These are phyloP conservation scores for Regulus satrapa DNA, from an alignment of 2,113 vertebrate genomes.

Conservation along the genomic window DNA sequence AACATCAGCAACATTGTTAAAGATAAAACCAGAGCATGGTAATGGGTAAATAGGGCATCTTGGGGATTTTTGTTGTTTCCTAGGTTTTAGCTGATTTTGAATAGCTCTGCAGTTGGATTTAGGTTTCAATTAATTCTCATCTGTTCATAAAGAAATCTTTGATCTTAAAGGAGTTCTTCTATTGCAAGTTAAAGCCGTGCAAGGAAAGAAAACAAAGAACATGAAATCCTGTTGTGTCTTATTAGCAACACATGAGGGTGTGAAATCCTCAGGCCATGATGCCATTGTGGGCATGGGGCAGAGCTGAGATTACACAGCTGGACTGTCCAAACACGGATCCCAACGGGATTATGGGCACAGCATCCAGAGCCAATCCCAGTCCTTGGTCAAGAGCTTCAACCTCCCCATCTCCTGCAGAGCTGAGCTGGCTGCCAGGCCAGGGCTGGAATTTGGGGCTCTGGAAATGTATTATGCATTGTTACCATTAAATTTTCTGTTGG, in stretches of 20 bases:
- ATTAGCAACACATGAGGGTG: background rate
- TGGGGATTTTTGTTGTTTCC: background rate
- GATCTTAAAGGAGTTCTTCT: background rate
- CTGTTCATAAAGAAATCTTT: background rate
- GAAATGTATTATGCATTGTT: accelerated
- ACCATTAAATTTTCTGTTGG: background rate
- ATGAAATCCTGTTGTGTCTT: background rate
- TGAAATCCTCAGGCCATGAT: background rate
- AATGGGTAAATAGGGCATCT: background rate
- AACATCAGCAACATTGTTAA: background rate
- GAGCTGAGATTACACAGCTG: background rate
- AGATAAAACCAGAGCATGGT: background rate
- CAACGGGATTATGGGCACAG: accelerated
- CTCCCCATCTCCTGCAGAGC: background rate
- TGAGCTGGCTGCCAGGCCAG: background rate
- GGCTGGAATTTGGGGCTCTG: background rate
- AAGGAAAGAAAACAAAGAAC: background rate
- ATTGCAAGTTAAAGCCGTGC: background rate
- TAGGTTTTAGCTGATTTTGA: background rate
- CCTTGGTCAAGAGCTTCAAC: background rate
- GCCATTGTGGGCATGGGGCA: accelerated
- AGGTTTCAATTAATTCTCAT: conserved; percentile 4
- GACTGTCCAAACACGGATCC: accelerated
- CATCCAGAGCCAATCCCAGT: background rate
- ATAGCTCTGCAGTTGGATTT: background rate